phyloP scores from a whole-genome alignment of 2,888 invertebrate species.

The Ectobius pallidus region DNA sequence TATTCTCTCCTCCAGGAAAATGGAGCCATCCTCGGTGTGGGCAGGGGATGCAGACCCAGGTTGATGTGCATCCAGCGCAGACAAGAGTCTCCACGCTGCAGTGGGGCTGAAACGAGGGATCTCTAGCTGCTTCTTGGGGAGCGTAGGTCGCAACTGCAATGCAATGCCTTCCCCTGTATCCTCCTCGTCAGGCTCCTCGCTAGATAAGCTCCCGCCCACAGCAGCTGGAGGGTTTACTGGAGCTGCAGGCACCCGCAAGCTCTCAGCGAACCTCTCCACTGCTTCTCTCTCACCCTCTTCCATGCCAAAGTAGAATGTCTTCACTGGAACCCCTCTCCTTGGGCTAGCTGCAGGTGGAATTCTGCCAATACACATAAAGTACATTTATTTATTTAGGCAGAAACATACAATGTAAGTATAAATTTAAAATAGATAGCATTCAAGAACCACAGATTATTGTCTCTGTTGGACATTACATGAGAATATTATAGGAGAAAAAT shows the following conservation, averaged over 20 bases:
- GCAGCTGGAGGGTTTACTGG: conserved; percentile 17
- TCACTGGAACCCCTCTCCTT: conserved; percentile 53
- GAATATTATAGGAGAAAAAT: too few relatives aligned
- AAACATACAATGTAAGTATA: too few relatives aligned
- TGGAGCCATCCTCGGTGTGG: conserved; percentile 47
- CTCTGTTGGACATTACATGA: too few relatives aligned
- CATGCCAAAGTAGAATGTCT: conserved; percentile 83
- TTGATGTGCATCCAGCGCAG: conserved; percentile 62
- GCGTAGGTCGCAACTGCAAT: conserved; percentile 74
- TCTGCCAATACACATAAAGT: too few relatives aligned
- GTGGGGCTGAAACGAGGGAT: conserved; percentile 83
- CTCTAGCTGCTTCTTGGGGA: conserved; percentile 78
- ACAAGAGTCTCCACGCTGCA: conserved; percentile 80
- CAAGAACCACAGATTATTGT: too few relatives aligned
- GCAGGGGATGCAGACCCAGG: neutral
- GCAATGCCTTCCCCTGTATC: conserved; percentile 65
- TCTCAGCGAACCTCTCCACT: conserved; percentile 52
- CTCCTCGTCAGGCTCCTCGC: conserved; percentile 43
- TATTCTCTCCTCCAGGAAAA: conserved; percentile 61
- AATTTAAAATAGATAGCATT: too few relatives aligned
- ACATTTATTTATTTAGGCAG: too few relatives aligned
- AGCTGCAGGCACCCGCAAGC: conserved; percentile 44
- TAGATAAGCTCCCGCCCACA: conserved; percentile 43
- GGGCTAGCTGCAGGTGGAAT: too few relatives aligned
- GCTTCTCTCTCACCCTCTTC: conserved; percentile 56